Evolutionary conservation across 2,113 vertebrate species (phyloP), one percentile per base, ranked within the genome.

Genomic region (Archilochus colubris): DNA sequence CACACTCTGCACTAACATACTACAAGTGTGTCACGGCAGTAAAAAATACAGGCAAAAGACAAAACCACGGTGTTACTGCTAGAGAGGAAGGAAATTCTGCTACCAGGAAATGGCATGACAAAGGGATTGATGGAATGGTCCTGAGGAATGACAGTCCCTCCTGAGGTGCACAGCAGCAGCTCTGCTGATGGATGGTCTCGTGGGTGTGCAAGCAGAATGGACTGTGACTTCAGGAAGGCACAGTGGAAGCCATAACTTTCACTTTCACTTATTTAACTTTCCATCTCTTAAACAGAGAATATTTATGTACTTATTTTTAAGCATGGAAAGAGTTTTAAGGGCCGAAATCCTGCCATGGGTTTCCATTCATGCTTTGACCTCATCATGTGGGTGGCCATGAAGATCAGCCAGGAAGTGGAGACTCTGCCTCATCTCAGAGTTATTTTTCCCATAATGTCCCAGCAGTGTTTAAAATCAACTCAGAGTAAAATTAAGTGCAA

Each of bases 401-500:
- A 88, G 62, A 54, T 86, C 6, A 13, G 48, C 18, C 59, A 57
- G 24, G 68, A 55, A 89, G 46, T 0, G 0, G 23, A 57, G 78
- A 82, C 38, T 33, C 31, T 82, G 48, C 62, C 30, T 79, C 55
- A 10, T 24, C 61, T 86, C 64, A 55, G 66, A 84, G 43, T 55
- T 68, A 23, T 15, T 83, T 31, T 54, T 69, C 24, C 48, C 38
- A 70, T 38, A 79, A 75, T 48, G 70, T 68, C 54, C 40, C 12
- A 64, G 12, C 9, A 4, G 14, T 61, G 48, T 82, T 92, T 79
- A 61, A 77, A 66, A 73, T 80, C 30, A 94, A 61, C 61, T 86
- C 57, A 51, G 68, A 53, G 31, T 92, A 87, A 82, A 91, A 78
- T 74, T 50, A 78, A 91, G 48, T 91, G 13, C 28, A 55, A 40